Conservation (phyloP, 2,797 vertebrate species). For the Rachycentron canadum region DNA sequence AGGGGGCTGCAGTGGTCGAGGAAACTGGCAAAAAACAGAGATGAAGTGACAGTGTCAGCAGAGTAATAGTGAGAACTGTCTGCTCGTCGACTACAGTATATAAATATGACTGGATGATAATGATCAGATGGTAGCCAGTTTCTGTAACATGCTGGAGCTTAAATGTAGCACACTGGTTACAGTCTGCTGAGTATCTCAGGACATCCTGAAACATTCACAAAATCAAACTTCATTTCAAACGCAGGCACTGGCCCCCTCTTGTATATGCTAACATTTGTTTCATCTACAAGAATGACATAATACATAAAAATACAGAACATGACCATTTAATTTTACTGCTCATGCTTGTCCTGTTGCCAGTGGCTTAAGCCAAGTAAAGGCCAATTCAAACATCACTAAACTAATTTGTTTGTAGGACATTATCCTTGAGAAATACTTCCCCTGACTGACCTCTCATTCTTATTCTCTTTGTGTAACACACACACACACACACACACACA, state of each 20-base stretch:
- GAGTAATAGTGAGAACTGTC: no score
- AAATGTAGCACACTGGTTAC: neutral
- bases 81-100: no score
- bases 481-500: slow-evolving; percentile 1
- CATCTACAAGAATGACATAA: neutral
- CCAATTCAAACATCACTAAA: slow-evolving; percentile 36
- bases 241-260: neutral
- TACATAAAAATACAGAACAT: slow-evolving; percentile 4
- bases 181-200: no score
- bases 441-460: slow-evolving; percentile 12
- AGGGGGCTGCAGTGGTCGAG: no score
- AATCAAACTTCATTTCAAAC: neutral
- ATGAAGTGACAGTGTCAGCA: no score
- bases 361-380: slow-evolving; percentile 26
- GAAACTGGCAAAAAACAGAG: no score
- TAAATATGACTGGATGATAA: no score
- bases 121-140: neutral
- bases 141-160: neutral
- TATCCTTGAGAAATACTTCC: slow-evolving; percentile 31
- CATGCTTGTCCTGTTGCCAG: slow-evolving; percentile 22
- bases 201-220: no score
- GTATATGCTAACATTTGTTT: neutral
- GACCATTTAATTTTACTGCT: slow-evolving; percentile 6
- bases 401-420: slow-evolving; percentile 43
- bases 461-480: slow-evolving; percentile 11